phyloP scores from a whole-genome alignment of 2,888 invertebrate species.

The Scaeva pyrastri region DNA sequence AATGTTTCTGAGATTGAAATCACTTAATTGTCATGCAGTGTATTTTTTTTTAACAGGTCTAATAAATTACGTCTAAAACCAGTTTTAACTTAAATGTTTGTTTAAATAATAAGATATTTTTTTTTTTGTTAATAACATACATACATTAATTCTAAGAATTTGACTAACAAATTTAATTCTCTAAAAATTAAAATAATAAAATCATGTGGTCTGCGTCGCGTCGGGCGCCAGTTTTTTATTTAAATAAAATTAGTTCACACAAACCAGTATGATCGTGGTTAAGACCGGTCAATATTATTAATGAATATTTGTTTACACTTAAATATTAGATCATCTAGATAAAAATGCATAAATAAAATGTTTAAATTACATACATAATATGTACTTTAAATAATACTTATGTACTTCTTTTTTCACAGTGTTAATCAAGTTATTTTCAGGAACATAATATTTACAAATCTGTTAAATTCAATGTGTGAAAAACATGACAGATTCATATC shows the following conservation, averaged over 20 bases:
- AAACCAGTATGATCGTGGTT: neutral
- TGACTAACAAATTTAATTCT: neutral
- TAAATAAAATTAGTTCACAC: conserved; percentile 1
- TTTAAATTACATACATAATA: neutral
- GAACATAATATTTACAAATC: neutral
- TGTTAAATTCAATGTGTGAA: neutral
- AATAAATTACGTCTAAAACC: neutral
- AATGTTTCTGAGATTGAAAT: too few species aligned
- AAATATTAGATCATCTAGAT: conserved; percentile 18
- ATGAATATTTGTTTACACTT: neutral
- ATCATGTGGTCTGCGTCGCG: neutral
- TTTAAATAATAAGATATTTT: neutral
- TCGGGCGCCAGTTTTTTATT: neutral
- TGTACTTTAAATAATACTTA: too few species aligned
- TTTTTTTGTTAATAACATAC: neutral
- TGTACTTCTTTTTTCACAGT: neutral
- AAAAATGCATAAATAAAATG: neutral
- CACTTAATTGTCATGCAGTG: too few species aligned
- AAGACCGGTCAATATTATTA: conserved; percentile 7
- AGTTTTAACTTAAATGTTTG: neutral
- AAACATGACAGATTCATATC: conserved; percentile 1
- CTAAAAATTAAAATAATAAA: neutral
- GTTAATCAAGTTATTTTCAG: neutral
- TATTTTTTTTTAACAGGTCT: too few species aligned
- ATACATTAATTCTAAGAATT: neutral